These are phyloP conservation scores for Patella vulgata DNA, from an alignment of 1,140 invertebrate species.

Conservation along the genomic window DNA sequence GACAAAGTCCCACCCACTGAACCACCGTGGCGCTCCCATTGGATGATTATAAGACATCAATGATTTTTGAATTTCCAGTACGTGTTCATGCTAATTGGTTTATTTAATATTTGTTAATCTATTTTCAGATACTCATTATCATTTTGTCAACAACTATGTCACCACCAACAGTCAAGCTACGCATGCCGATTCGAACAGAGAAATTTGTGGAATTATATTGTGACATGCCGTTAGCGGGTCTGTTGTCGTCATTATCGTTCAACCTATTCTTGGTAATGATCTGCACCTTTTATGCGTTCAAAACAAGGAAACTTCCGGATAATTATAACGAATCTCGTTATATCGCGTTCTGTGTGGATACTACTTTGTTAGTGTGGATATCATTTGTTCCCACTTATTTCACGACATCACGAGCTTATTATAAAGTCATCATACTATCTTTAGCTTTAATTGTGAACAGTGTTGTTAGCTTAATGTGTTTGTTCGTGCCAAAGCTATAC, in stretches of 20 bases:
- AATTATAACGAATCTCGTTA: slow-evolving; percentile 61
- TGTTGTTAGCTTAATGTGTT: slow-evolving; percentile 35
- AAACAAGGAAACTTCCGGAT: slow-evolving; percentile 66
- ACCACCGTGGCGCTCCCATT: too few relatives aligned
- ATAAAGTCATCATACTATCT: slow-evolving; percentile 35
- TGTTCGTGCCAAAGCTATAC: slow-evolving; percentile 41
- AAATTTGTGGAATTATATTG: slow-evolving; percentile 45
- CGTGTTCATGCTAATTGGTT: too few relatives aligned
- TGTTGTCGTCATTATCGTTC: slow-evolving; percentile 75
- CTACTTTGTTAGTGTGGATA: slow-evolving; percentile 54
- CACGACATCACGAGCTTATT: slow-evolving; percentile 35
- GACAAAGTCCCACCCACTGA: too few relatives aligned
- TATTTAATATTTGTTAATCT: too few relatives aligned
- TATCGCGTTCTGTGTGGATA: slow-evolving; percentile 56
- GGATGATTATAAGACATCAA: too few relatives aligned
- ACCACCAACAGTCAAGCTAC: slow-evolving; percentile 28
- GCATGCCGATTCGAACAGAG: slow-evolving; percentile 37
- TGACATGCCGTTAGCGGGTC: slow-evolving; percentile 35
- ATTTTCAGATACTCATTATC: slow-evolving; percentile 35
- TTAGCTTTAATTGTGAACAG: slow-evolving; percentile 39
- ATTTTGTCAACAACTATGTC: slow-evolving; percentile 31
- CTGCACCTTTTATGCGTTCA: slow-evolving; percentile 88
- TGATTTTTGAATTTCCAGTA: too few relatives aligned
- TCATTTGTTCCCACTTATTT: slow-evolving; percentile 57
- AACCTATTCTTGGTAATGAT: slow-evolving; percentile 87